Percentiles rank a stretch among this genome's conserved stretches.
Evolutionary conservation across 30 jellyfish, hydroid and myxozoan genomes (phyloP).

Genomic region (Rhopilema esculentum): DNA sequence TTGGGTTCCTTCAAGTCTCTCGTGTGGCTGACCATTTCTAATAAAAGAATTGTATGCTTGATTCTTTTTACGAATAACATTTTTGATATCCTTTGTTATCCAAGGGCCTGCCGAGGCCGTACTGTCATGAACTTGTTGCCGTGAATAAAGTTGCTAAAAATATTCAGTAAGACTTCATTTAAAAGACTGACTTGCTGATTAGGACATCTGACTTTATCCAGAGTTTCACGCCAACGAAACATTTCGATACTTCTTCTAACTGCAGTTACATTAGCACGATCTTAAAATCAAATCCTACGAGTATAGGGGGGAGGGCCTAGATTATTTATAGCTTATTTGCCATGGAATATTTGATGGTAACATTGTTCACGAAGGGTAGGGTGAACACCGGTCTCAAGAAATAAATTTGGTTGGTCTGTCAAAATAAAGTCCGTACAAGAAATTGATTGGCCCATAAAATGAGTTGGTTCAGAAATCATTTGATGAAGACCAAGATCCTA

Average conservation of each 20-base stretch:
- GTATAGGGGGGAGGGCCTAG: slow-evolving; percentile 62
- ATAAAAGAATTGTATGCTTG: slow-evolving; percentile 24
- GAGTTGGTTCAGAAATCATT: slow-evolving; percentile 36
- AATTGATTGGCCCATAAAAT: slow-evolving; percentile 46
- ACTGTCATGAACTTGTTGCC: slow-evolving; percentile 17
- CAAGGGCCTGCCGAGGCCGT: slow-evolving; percentile 49
- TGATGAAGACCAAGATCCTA: slow-evolving; percentile 45
- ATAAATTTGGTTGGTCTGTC: slow-evolving; percentile 63
- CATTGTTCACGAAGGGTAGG: slow-evolving; percentile 52
- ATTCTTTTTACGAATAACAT: slow-evolving; percentile 13
- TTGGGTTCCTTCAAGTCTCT: slow-evolving; percentile 7
- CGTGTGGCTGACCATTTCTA: slow-evolving; percentile 31
- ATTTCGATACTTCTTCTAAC: slow-evolving; percentile 33
- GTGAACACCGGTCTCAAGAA: slow-evolving; percentile 59
- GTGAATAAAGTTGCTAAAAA: slow-evolving; percentile 54
- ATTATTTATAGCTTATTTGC: slow-evolving; percentile 30
- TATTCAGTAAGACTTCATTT: slow-evolving; percentile 51
- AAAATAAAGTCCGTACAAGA: slow-evolving; percentile 57
- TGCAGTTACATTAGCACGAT: slow-evolving; percentile 27
- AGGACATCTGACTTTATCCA: slow-evolving; percentile 9
- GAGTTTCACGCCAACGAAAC: slow-evolving; percentile 26
- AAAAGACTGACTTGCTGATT: slow-evolving; percentile 25
- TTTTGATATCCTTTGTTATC: slow-evolving; percentile 38
- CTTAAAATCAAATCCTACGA: slow-evolving; percentile 48
- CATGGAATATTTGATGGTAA: slow-evolving; percentile 43